These are phyloP conservation scores for Phalacrocorax carbo DNA, from an alignment of 2,113 vertebrate genomes.

Conservation along the genomic window DNA sequence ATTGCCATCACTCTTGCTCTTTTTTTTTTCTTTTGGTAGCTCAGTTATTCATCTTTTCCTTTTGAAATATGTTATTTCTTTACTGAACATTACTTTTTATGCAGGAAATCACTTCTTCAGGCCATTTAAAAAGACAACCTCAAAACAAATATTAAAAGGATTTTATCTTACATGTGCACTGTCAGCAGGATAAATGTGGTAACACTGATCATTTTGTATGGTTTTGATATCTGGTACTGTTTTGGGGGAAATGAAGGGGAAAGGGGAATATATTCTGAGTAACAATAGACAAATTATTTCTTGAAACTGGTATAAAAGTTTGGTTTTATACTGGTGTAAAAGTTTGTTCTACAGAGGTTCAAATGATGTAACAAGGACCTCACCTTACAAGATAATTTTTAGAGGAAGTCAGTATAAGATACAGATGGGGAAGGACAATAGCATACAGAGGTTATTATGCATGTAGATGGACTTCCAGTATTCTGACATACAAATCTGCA, in stretches of 20 bases:
- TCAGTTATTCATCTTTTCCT: background rate
- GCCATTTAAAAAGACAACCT: background rate
- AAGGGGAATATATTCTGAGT: background rate
- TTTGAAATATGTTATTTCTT: background rate
- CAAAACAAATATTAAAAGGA: background rate
- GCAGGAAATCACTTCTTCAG: background rate
- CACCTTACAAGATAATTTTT: background rate
- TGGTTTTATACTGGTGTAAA: background rate
- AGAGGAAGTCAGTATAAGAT: background rate
- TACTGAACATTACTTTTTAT: conserved; percentile 4
- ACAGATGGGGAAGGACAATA: background rate
- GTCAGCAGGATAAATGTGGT: background rate
- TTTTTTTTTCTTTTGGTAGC: background rate
- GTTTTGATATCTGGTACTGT: background rate
- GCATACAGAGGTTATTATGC: accelerated
- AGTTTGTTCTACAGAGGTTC: background rate
- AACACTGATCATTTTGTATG: background rate
- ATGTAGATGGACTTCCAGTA: background rate
- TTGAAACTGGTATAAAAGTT: background rate
- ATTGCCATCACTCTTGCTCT: background rate
- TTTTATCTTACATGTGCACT: background rate
- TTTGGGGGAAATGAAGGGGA: background rate
- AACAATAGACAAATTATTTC: background rate
- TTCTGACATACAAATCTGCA: background rate
- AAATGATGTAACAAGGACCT: background rate